Evolutionary conservation across 2,888 invertebrate genomes (phyloP).

Genomic region (Drosophila parthenogenetica): DNA sequence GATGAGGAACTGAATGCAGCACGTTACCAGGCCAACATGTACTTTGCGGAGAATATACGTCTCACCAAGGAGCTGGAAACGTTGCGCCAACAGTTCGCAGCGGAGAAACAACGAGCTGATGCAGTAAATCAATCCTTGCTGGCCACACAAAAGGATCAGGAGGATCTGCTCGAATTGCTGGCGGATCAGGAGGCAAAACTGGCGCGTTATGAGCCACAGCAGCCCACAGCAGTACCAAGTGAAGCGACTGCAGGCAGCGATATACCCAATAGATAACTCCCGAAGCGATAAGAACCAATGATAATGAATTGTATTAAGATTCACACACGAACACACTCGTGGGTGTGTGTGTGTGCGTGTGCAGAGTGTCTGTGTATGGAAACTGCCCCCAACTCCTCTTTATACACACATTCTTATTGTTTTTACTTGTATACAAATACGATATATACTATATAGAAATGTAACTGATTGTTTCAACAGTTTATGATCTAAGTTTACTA

Average conservation of each 20-base stretch:
- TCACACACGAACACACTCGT: constrained; percentile 19
- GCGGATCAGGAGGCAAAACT: constrained; percentile 94
- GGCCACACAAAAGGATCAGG: constrained; percentile 93
- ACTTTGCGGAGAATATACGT: constrained; percentile 84
- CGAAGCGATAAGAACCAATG: background rate
- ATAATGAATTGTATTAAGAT: constrained; percentile 21
- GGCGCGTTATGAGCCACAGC: constrained; percentile 87
- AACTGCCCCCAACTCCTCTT: constrained; percentile 41
- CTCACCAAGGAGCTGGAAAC: constrained; percentile 81
- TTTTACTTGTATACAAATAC: constrained; percentile 25
- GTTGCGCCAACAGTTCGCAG: constrained; percentile 69
- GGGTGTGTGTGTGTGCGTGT: constrained; percentile 1
- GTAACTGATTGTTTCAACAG: constrained; percentile 22
- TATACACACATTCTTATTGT: constrained; percentile 62
- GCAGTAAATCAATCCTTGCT: constrained; percentile 86
- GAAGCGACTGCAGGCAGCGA: background rate
- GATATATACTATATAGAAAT: constrained; percentile 26
- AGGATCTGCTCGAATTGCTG: constrained; percentile 94
- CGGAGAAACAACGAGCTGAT: constrained; percentile 75
- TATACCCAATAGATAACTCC: constrained; percentile 38
- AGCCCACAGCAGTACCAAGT: constrained; percentile 5
- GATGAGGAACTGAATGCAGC: constrained; percentile 72
- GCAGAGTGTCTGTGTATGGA: constrained; percentile 8
- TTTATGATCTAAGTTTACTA: background rate
- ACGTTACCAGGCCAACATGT: constrained; percentile 80